These are phyloP conservation scores for Pyrgus malvae DNA, from an alignment of 2,888 invertebrate genomes.

Conservation along the genomic window DNA sequence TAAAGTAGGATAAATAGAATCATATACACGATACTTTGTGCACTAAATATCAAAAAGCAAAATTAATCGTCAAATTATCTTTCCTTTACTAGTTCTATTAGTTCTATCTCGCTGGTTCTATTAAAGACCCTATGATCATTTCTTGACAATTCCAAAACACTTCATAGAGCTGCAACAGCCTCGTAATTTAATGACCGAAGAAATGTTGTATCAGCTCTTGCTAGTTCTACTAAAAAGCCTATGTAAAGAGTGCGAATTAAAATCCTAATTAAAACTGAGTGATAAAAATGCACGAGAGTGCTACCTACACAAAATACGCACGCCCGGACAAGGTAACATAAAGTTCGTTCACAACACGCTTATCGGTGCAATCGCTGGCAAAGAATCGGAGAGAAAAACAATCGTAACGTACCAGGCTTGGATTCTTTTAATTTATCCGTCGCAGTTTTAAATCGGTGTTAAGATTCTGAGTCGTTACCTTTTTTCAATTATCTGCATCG, in stretches of 20 bases:
- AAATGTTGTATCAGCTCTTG: background rate
- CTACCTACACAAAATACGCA: constrained; percentile 63
- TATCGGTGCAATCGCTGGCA: constrained; percentile 64
- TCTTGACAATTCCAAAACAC: no score
- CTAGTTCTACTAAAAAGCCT: background rate
- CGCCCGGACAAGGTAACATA: constrained; percentile 58
- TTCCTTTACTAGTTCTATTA: no score
- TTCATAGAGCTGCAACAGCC: no score
- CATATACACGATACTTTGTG: no score
- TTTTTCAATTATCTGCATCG: constrained; percentile 71
- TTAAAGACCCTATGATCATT: background rate
- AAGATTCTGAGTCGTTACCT: constrained; percentile 74
- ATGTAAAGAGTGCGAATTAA: constrained; percentile 17
- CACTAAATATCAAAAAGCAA: no score
- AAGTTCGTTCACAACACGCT: constrained; percentile 69
- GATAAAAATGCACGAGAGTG: constrained; percentile 47
- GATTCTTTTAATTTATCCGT: constrained; percentile 78
- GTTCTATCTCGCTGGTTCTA: no score
- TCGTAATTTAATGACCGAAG: background rate
- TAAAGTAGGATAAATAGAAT: no score
- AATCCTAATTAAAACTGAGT: constrained; percentile 56
- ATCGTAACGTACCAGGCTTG: constrained; percentile 55
- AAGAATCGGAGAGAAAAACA: constrained; percentile 67
- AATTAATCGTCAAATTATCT: no score
- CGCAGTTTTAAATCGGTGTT: constrained; percentile 77